Evolutionary conservation across 1,140 invertebrate genomes (phyloP).

Genomic region (Artemia franciscana): DNA sequence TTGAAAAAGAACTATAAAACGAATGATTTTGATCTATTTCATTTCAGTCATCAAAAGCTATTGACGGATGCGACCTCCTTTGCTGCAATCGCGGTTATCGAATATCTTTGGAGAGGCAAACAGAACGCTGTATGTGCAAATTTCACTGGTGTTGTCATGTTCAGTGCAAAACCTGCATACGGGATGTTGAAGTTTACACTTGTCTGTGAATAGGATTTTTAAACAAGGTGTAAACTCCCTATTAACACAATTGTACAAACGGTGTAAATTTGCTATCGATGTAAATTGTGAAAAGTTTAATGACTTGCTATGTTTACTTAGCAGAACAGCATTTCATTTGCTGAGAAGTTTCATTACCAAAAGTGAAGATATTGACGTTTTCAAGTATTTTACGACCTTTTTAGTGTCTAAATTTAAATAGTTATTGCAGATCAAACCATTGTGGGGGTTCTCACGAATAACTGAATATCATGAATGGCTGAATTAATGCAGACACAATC

Average conservation of each 20-base stretch:
- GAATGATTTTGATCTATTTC: no score
- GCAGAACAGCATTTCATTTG: no score
- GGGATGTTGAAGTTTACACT: conserved; percentile 36
- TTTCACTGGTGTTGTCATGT: conserved; percentile 80
- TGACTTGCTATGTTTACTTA: no score
- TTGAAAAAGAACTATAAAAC: no score
- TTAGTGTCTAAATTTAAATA: no score
- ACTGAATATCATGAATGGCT: no score
- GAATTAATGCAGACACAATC: no score
- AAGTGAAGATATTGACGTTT: no score
- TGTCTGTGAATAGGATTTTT: conserved; percentile 33
- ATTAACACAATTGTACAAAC: background rate
- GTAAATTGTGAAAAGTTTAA: background rate
- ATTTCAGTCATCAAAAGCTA: conserved; percentile 32
- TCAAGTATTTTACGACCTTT: no score
- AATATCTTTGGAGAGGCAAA: conserved; percentile 36
- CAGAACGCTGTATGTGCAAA: conserved; percentile 61
- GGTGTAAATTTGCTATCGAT: background rate
- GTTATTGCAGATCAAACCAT: no score
- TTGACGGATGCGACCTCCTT: conserved; percentile 55
- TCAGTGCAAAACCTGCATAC: conserved; percentile 53
- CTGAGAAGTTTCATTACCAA: no score
- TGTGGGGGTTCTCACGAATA: no score
- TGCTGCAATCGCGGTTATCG: conserved; percentile 65
- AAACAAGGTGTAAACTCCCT: background rate